Conservation (phyloP, 2,113 vertebrate species). For the Eurypyga helias region DNA sequence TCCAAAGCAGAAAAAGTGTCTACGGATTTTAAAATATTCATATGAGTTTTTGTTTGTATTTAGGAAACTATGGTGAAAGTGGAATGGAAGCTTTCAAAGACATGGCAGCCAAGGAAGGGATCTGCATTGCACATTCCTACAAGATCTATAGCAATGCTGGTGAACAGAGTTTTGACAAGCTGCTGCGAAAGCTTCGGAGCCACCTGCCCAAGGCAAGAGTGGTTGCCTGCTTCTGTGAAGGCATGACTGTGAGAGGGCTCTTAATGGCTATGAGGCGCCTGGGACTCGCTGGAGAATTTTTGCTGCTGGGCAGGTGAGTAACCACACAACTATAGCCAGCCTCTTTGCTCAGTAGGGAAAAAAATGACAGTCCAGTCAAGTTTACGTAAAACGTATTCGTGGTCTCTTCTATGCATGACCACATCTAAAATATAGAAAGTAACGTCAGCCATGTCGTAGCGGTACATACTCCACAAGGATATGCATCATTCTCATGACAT, state of each 20-base stretch:
- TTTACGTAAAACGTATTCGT: fast-evolving
- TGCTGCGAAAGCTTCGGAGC: conserved; percentile 88
- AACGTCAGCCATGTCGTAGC: background rate
- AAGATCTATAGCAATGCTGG: conserved; percentile 99
- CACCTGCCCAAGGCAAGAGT: conserved; percentile 96
- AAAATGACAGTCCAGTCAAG: background rate
- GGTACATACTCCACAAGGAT: background rate
- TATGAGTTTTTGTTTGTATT: conserved; percentile 10
- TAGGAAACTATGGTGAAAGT: conserved; percentile 98
- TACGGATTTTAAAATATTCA: background rate
- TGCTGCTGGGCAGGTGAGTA: conserved; percentile 96
- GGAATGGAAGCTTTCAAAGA: conserved; percentile 99
- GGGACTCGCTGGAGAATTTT: conserved; percentile 90
- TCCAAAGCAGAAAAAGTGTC: background rate
- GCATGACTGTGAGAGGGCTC: conserved; percentile 96
- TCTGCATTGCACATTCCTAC: conserved; percentile 98
- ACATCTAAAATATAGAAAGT: background rate
- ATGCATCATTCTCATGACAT: background rate
- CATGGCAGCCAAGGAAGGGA: conserved; percentile 95
- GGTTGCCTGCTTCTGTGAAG: conserved; percentile 97
- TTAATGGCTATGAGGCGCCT: conserved; percentile 96
- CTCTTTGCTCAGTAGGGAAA: background rate
- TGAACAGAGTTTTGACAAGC: conserved; percentile 93
- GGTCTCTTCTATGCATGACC: fast-evolving
- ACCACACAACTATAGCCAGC: background rate